These are phyloP conservation scores for Tauraco hartlaubi DNA, from an alignment of 2,797 vertebrate genomes.

Conservation along the genomic window DNA sequence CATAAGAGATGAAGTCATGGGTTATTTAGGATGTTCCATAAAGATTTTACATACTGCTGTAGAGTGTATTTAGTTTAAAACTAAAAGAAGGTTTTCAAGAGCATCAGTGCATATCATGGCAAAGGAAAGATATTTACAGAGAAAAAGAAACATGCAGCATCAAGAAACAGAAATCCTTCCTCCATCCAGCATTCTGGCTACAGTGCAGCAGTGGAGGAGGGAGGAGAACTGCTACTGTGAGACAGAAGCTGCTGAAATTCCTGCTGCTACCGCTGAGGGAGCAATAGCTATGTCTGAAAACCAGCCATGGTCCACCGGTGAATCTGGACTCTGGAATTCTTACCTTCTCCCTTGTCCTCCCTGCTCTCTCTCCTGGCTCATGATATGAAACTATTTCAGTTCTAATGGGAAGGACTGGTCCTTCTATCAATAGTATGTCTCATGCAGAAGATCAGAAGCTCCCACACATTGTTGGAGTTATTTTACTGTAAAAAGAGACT, in stretches of 20 bases:
- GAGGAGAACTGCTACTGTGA: neutral
- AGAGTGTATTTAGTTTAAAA: neutral
- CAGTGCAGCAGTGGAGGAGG: neutral
- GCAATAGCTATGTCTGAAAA: neutral
- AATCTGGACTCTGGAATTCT: neutral
- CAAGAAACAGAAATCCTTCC: neutral
- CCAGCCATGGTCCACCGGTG: neutral
- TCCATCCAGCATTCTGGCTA: neutral
- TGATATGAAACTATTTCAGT: neutral
- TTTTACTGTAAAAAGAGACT: neutral
- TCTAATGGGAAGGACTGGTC: neutral
- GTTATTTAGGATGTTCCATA: neutral
- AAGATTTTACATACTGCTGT: neutral
- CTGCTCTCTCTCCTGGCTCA: neutral
- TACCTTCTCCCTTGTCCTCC: neutral
- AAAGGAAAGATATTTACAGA: neutral
- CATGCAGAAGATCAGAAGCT: neutral
- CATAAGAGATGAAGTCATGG: neutral
- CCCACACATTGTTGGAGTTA: neutral
- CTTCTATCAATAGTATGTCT: neutral
- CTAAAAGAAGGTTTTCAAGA: neutral
- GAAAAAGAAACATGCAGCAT: neutral
- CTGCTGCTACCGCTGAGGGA: neutral
- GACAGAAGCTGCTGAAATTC: neutral
- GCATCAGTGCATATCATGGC: neutral